These are phyloP conservation scores for Chydorus sphaericus DNA, from an alignment of 2,888 invertebrate species.

Conservation along the genomic window DNA sequence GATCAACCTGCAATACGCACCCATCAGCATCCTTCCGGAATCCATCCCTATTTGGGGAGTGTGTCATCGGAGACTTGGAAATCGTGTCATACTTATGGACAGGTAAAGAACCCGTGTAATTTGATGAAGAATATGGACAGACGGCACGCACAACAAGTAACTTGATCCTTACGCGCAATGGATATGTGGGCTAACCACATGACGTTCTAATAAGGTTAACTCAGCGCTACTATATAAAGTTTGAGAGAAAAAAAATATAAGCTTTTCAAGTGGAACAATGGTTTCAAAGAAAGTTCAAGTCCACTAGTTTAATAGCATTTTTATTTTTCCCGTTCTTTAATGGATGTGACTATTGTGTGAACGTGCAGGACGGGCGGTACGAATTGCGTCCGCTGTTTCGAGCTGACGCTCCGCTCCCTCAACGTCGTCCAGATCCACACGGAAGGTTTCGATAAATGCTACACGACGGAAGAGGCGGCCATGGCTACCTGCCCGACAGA, in stretches of 20 bases:
- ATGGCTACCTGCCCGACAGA: slow-evolving; percentile 40
- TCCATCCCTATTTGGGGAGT: slow-evolving; percentile 49
- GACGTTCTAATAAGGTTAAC: too few species aligned
- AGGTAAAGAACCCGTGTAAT: too few species aligned
- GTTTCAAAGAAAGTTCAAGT: too few species aligned
- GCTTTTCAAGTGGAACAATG: too few species aligned
- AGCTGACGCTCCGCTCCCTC: slow-evolving; percentile 39
- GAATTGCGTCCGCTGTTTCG: slow-evolving; percentile 45
- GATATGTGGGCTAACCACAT: too few species aligned
- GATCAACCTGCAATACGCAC: slow-evolving; percentile 39
- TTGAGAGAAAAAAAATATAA: too few species aligned
- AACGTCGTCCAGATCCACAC: slow-evolving; percentile 46
- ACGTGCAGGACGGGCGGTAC: slow-evolving; percentile 35
- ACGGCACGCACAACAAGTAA: too few species aligned
- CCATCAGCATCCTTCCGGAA: slow-evolving; percentile 43
- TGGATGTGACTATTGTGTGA: background rate
- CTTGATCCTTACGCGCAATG: too few species aligned
- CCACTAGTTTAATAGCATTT: background rate
- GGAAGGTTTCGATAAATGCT: slow-evolving; percentile 43
- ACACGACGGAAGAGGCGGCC: slow-evolving; percentile 42
- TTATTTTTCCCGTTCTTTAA: background rate
- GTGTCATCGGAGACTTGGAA: slow-evolving; percentile 42
- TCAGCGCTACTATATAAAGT: too few species aligned
- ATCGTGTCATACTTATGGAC: slow-evolving; percentile 44
- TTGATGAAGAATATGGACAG: too few species aligned